Conservation (phyloP, 2,888 invertebrate species). For the Drosophila borborema region DNA sequence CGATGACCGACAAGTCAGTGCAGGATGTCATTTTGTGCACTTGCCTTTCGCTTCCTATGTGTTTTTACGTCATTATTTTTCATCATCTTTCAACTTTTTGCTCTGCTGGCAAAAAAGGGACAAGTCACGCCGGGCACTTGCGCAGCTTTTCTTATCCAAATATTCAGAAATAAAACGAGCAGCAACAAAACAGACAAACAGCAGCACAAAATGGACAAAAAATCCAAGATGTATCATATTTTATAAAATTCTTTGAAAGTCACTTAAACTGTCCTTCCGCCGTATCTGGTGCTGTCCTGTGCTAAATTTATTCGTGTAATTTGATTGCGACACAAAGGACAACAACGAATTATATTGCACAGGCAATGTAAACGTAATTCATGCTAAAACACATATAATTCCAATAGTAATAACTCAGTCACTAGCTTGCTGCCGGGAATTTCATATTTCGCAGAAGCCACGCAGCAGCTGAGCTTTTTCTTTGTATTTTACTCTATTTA, state of each 20-base stretch:
- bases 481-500: too few species aligned
- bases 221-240: slow-evolving; percentile 42
- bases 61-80: slow-evolving; percentile 63
- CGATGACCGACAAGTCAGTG: slow-evolving; percentile 64
- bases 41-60: slow-evolving; percentile 59
- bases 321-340: too few species aligned
- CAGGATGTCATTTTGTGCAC: slow-evolving; percentile 72
- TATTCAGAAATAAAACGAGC: slow-evolving; percentile 20
- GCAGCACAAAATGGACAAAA: neutral
- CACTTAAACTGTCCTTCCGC: slow-evolving; percentile 23
- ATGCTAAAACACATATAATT: slow-evolving; percentile 13
- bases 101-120: slow-evolving; percentile 6
- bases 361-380: neutral
- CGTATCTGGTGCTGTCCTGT: slow-evolving; percentile 31
- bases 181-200: neutral
- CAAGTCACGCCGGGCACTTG: slow-evolving; percentile 32
- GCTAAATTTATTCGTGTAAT: slow-evolving; percentile 31
- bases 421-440: neutral
- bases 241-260: slow-evolving; percentile 35
- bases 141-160: slow-evolving; percentile 22
- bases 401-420: slow-evolving; percentile 1
- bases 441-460: neutral
- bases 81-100: slow-evolving; percentile 14
- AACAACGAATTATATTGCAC: slow-evolving; percentile 10
- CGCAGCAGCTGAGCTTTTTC: neutral